phyloP scores from a whole-genome alignment of 2,888 invertebrate species.

The Phalangium opilio region DNA sequence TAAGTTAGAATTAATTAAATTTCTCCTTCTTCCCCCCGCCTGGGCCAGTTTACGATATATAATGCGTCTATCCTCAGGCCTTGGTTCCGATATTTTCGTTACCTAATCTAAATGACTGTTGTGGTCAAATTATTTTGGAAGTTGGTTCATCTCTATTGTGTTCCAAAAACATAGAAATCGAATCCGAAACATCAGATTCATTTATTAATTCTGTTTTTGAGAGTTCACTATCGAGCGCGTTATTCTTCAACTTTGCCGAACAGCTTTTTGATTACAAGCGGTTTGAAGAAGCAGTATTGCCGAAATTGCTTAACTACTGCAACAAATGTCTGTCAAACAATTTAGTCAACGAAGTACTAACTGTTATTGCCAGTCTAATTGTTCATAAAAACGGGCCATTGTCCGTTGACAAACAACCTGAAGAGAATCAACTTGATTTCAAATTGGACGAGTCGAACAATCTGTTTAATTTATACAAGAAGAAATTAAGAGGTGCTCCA shows the following conservation, averaged over 20 bases:
- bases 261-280: constrained; percentile 4
- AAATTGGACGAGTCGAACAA: too few relatives aligned
- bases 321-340: neutral
- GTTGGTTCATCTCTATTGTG: constrained; percentile 5
- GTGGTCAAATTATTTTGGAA: constrained; percentile 6
- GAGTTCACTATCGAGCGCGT: constrained; percentile 2
- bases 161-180: neutral
- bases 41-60: too few relatives aligned
- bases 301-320: neutral
- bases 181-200: neutral
- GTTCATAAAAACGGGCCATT: too few relatives aligned
- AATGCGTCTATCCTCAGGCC: too few relatives aligned
- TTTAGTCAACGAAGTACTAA: neutral
- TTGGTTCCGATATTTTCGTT: neutral
- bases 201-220: neutral
- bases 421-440: too few relatives aligned
- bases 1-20: too few relatives aligned
- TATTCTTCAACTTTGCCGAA: constrained; percentile 4
- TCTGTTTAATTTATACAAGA: too few relatives aligned
- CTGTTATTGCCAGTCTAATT: too few relatives aligned
- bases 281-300: constrained; percentile 6
- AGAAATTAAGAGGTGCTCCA: too few relatives aligned
- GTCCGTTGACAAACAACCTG: too few relatives aligned
- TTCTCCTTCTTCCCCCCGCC: too few relatives aligned
- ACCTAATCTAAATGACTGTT: constrained; percentile 1